Percentiles rank a stretch among this genome's conserved stretches.
Evolutionary conservation across 2,888 invertebrate species (phyloP).

Genomic region (Eristalinus aeneus): DNA sequence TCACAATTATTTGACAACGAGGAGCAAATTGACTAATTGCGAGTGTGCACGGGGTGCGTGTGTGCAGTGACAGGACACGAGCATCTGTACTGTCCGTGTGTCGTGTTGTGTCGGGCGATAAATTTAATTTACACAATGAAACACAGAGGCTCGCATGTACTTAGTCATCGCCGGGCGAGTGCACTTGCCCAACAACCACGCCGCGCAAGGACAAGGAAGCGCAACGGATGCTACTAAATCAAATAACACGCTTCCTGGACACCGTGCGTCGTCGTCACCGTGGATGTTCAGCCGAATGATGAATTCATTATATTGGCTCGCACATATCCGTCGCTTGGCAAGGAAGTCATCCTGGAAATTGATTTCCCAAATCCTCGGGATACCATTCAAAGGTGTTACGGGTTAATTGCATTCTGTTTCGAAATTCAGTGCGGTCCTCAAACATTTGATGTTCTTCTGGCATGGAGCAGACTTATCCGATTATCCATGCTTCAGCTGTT

Average conservation of each 20-base stretch:
- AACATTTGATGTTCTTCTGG: background rate
- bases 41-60: conserved; percentile 50
- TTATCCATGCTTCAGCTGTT: background rate
- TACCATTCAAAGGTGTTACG: background rate
- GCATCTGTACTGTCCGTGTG: background rate
- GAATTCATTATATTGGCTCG: background rate
- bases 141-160: conserved; percentile 21
- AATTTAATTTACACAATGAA: conserved; percentile 60
- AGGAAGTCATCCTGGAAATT: background rate
- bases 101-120: conserved; percentile 31
- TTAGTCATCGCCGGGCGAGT: background rate
- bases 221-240: background rate
- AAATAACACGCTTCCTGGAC: background rate
- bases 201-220: background rate
- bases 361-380: background rate
- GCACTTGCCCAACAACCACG: background rate
- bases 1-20: conserved; percentile 64
- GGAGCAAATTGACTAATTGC: conserved; percentile 65
- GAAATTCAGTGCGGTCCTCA: background rate
- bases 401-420: background rate
- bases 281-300: background rate
- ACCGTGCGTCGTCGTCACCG: background rate
- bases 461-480: background rate
- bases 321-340: background rate
- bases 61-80: conserved; percentile 37